Conservation (phyloP, 2,888 invertebrate genomes). For the Rhamnusium bicolor region DNA sequence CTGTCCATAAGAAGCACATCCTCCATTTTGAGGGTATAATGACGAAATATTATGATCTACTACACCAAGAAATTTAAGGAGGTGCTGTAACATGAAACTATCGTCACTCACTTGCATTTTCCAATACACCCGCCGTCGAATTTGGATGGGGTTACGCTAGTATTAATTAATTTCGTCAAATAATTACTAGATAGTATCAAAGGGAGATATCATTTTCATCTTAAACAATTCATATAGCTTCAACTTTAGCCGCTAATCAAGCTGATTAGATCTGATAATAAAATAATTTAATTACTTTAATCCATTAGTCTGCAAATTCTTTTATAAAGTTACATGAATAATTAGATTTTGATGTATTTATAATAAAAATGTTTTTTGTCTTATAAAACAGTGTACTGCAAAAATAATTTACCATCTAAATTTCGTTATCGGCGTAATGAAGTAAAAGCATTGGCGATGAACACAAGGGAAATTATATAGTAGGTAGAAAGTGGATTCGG, state of each 20-base stretch:
- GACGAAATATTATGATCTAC: no score
- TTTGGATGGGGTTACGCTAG: no score
- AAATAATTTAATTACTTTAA: conserved; percentile 3
- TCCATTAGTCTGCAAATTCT: conserved; percentile 1
- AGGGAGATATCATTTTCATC: no score
- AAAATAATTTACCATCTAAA: conserved; percentile 45
- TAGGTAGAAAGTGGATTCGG: conserved; percentile 52
- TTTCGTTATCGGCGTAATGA: conserved; percentile 51
- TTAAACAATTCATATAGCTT: not conserved
- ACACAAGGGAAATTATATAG: conserved; percentile 59
- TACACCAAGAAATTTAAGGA: no score
- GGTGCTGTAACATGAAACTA: no score
- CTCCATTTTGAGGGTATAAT: no score
- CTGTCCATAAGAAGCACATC: no score
- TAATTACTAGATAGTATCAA: no score
- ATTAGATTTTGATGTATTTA: conserved; percentile 23
- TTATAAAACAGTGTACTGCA: conserved; percentile 31
- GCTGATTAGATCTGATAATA: not conserved
- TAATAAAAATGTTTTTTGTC: conserved; percentile 38
- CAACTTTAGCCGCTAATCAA: not conserved
- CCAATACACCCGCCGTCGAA: no score
- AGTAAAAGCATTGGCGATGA: conserved; percentile 48
- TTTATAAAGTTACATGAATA: not conserved
- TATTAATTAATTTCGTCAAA: no score
- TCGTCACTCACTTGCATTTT: no score